Conservation (phyloP, 2,113 vertebrate genomes). For the Prionailurus bengalensis region DNA sequence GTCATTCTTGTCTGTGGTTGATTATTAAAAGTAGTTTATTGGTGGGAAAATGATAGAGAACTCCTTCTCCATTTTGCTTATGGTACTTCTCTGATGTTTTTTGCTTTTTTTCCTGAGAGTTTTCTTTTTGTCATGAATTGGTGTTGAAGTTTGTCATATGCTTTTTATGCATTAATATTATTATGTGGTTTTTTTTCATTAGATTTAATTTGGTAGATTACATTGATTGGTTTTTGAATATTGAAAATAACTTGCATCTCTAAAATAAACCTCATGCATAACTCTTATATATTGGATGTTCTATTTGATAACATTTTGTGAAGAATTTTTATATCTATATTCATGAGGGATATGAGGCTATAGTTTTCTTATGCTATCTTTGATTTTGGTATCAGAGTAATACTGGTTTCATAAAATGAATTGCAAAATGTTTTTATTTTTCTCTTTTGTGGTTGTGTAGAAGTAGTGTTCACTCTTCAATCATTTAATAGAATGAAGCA, state of each 20-base stretch:
- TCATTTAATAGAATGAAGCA: not conserved
- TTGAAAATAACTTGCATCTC: not conserved
- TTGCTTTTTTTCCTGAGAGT: not conserved
- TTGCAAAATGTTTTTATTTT: not conserved
- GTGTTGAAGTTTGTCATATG: not conserved
- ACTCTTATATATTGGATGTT: not conserved
- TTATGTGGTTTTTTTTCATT: not conserved
- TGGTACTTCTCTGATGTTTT: not conserved
- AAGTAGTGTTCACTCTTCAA: not conserved
- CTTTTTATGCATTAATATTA: not conserved
- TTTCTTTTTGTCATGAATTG: not conserved
- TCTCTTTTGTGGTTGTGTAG: not conserved
- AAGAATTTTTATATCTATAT: not conserved
- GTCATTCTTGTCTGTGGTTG: not conserved
- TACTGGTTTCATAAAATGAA: not conserved
- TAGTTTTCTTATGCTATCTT: not conserved
- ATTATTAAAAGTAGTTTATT: not conserved
- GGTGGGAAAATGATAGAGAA: not conserved
- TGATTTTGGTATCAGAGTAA: not conserved
- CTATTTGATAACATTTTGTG: not conserved
- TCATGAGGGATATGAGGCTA: not conserved
- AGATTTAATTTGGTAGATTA: not conserved
- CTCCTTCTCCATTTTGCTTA: not conserved
- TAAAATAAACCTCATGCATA: not conserved
- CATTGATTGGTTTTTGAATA: not conserved